Percentiles rank a stretch among this genome's conserved stretches.
phyloP scores from a whole-genome alignment of 1,140 invertebrate species.

The Metaphire vulgaris region DNA sequence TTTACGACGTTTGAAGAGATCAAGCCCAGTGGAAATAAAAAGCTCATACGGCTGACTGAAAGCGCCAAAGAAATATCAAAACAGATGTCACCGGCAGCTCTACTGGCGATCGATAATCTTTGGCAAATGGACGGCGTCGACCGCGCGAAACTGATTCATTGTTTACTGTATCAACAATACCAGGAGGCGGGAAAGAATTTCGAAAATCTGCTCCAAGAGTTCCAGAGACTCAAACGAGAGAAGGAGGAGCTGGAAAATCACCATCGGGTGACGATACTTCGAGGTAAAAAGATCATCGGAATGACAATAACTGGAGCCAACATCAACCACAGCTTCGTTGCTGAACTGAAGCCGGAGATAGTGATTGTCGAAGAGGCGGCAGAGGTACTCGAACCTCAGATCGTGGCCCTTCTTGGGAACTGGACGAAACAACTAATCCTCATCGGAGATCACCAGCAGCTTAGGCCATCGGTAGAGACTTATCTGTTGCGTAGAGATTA shows the following conservation, averaged over 20 bases:
- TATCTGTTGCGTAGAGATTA: slow-evolving; percentile 11
- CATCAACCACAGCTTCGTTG: slow-evolving; percentile 8
- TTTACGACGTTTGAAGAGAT: background rate
- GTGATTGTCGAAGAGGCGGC: slow-evolving; percentile 27
- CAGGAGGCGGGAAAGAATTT: background rate
- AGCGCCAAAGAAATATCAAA: background rate
- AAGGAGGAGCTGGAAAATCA: background rate
- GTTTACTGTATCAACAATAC: background rate
- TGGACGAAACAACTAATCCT: slow-evolving; percentile 17
- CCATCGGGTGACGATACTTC: background rate
- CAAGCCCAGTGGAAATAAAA: background rate
- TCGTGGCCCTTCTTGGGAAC: background rate
- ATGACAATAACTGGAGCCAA: slow-evolving; percentile 19
- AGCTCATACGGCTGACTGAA: background rate
- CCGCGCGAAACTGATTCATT: slow-evolving; percentile 2
- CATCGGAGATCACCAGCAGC: slow-evolving; percentile 28
- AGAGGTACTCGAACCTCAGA: slow-evolving; percentile 18
- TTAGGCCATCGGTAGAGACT: slow-evolving; percentile 6
- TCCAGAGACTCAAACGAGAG: background rate
- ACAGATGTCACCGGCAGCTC: background rate
- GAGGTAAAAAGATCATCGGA: slow-evolving; percentile 14
- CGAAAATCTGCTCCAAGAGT: background rate
- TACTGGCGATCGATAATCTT: background rate
- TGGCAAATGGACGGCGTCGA: background rate
- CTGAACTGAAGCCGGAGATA: background rate